Base-by-base conservation (phyloP, 2,888 invertebrate genomes). In the Shargacucullia verbasci region DNA sequence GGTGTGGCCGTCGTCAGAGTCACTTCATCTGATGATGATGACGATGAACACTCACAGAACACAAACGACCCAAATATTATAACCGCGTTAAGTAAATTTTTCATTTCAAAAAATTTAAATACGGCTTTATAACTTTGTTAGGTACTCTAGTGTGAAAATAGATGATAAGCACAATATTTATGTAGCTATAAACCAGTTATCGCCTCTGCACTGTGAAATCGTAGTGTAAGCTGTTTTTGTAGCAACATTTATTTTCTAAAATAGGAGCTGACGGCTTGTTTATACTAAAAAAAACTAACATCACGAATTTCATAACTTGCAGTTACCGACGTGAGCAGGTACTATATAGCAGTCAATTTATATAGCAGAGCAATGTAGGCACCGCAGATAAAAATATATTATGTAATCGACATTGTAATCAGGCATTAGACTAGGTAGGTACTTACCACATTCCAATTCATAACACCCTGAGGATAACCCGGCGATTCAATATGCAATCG, bases 121-220 rank as follows among this genome's bases (percentile, higher is more conserved):
- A 46, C 64, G 52, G 54, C 64, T 56, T 73, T 69, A 68, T 76
- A 73, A 70, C 58, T 64, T 67, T 56, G 56, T 70, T 59, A 47
- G 40, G 55, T 63, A 57, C 55, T 59, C 54, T 59, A 47, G 54
- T 67, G 59, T 76, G 72, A 71, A 73, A 74, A 59, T 67, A 76
- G 70, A 70, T 73, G 58, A 76, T 78, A 80, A 78, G 76, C 71
- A 63, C 67, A 71, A 68, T 82, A 78, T 85, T 84, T 81, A 81
- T 84, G 72, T 61, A 69, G 76, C 74, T 70, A 81, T 84, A 85
- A 86, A 86, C 78, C 40, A 59, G 77, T 80, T 83, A 81, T 78
- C 78, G 72, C 74, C 53, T 59, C 59, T 60, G 70, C 69, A 73
- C 55, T 58, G 25, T 57, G 39, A 57, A 59, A 56, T 60, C 59